These are phyloP conservation scores for Rhincodon typus DNA, from an alignment of 2,797 vertebrate genomes.

Conservation along the genomic window DNA sequence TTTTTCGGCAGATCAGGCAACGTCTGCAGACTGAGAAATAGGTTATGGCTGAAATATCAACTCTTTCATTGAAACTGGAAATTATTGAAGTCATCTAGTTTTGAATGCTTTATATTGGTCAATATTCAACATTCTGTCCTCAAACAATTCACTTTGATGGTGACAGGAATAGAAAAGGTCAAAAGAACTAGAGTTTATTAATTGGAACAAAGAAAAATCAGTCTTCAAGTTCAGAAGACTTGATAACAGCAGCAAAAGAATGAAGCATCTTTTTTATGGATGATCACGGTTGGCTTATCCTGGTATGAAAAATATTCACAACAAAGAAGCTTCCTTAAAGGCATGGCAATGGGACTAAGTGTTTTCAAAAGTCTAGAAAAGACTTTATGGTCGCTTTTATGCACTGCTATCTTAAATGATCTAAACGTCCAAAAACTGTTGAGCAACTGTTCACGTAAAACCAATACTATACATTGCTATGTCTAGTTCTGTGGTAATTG, in stretches of 20 bases:
- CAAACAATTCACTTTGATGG: background rate
- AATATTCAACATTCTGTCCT: background rate
- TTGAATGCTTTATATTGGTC: background rate
- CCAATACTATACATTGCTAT: background rate
- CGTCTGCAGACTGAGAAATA: no score
- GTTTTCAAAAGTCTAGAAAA: background rate
- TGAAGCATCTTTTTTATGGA: background rate
- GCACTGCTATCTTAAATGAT: background rate
- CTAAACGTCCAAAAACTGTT: background rate
- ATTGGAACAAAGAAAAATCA: background rate
- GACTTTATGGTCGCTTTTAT: background rate
- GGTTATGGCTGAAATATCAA: no score
- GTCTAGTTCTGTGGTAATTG: background rate
- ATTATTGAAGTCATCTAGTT: background rate
- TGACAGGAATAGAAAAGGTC: background rate
- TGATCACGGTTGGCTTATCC: background rate
- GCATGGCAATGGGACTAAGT: background rate
- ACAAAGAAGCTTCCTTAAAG: background rate
- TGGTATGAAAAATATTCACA: background rate
- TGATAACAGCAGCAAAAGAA: background rate
- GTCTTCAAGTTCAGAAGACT: background rate
- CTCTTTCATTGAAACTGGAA: no score
- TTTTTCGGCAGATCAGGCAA: no score
- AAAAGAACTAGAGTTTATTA: no score
- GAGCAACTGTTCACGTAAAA: background rate